Evolutionary conservation across 2,797 vertebrate genomes (phyloP), one percentile per base, ranked within the genome.

Genomic region (Sebastes nivosus): DNA sequence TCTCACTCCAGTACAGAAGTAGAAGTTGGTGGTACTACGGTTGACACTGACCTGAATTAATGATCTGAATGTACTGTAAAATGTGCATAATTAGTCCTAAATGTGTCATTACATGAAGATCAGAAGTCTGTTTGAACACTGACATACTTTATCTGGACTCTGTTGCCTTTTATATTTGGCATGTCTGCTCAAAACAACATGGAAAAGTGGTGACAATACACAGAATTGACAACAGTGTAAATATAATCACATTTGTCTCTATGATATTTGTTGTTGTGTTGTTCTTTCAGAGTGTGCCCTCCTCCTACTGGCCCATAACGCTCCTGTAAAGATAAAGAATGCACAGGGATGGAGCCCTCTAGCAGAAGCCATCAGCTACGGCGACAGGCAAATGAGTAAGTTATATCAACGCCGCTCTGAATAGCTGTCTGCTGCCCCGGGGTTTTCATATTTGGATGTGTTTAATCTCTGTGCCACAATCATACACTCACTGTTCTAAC

Each of bases 281-380:
- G 81, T 16, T 83, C 79, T 92, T 95, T 32, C 94, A 99, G 98
- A 99, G 93, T 99, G 98, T 94, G 97, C 98, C 66, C 98, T 98
- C 89, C 94, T 99, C 73, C 97, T 99, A 57, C 93, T 99, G 95
- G 98, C 97, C 88, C 98, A 99, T 83, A 98, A 98, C 73, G 97
- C 97, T 93, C 97, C 97, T 66, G 97, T 98, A 68, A 99, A 98
- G 95, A 96, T 99, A 93, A 98, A 98, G 94, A 99, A 99, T 1
- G 97, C 97, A 89, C 98, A 97, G 96, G 98, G 98, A 94, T 99
- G 98, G 98, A 98, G 97, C 94, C 97, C 98, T 81, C 94, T 99
- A 73, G 97, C 98, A 27, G 98, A 99, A 96, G 98, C 98, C 93
- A 99, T 99, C 96, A 99, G 98, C 95, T 99, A 97, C 29, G 98